Base-by-base conservation (phyloP, 2,888 invertebrate species). In the Papilio gigon region DNA sequence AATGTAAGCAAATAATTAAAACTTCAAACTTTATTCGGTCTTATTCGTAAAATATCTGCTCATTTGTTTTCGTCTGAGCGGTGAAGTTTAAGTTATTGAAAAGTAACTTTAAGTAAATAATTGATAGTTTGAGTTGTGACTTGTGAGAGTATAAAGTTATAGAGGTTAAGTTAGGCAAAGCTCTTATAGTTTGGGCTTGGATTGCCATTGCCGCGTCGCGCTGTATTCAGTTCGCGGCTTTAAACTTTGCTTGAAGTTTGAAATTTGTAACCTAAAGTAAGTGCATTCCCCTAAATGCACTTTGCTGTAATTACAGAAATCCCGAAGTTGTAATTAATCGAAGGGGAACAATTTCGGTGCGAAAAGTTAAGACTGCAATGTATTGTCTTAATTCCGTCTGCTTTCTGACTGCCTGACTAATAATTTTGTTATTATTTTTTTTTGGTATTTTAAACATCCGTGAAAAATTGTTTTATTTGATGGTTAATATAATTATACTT, bases 211-310 rank as follows among this genome's bases (percentile, higher is more conserved):
- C 30, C n/a, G 11, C 56, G 59, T 61, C 50, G 20, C 53, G 27
- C 37, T 14, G 50, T 65, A 69, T 69, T 56, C 61, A 61, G 65
- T 30, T 35, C 50, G 56, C 44, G 62, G 22, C 53, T 65, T 33
- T 27, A 35, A 65, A 65, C 25, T 62, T 70, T 30, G 14, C 62
- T 30, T 56, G 33, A 50, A 69, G 65, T 64, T 59, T 59, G 60
- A 47, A 65, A 33, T 65, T 60, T 65, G 65, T 40, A 60, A 68
- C 50, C 53, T 50, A 60, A 40, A 30, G 35, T 64, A 47, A 68
- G 42, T 68, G 60, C 47, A 59, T 40, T 64, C 44, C 35, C 27
- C 35, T 9, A 59, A 64, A 64, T 60, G n/a, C 50, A 68, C 60
- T 50, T 35, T 50, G 17, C 30, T 27, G 20, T 53, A 67, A 62